These are phyloP conservation scores for Romanogobio albipinnatus DNA, from an alignment of 2,113 vertebrate species.

Conservation along the genomic window DNA sequence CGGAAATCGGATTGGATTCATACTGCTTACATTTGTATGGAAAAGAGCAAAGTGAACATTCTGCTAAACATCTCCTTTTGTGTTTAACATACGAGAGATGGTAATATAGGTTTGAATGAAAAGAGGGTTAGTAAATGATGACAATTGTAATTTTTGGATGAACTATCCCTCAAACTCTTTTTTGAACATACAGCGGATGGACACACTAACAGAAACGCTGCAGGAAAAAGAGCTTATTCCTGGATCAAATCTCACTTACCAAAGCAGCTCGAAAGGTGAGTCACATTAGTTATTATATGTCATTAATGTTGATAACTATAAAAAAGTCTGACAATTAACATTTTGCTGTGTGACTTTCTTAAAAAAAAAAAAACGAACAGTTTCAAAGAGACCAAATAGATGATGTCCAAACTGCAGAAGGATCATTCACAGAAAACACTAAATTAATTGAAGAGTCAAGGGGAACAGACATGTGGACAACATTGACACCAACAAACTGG, in stretches of 20 bases:
- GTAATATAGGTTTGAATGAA: not conserved
- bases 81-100: not conserved
- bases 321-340: not conserved
- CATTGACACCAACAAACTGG: not conserved
- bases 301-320: not conserved
- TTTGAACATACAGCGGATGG: not conserved
- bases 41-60: not conserved
- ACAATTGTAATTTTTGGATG: not conserved
- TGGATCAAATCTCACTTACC: slow-evolving; percentile 2
- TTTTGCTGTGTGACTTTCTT: not conserved
- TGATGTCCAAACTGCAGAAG: not conserved
- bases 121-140: not conserved
- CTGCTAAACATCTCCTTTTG: not conserved
- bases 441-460: not conserved
- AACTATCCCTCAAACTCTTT: not conserved
- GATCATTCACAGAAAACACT: not conserved
- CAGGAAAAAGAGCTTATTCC: slow-evolving; percentile 13
- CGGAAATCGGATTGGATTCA: too few species aligned
- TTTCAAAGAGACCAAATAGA: not conserved
- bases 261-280: slow-evolving; percentile 17
- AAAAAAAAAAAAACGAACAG: not conserved
- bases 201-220: not conserved
- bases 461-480: not conserved
- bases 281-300: not conserved
- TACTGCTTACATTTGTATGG: not conserved